These are phyloP conservation scores for Parus major DNA, from an alignment of 2,113 vertebrate species.

Conservation along the genomic window DNA sequence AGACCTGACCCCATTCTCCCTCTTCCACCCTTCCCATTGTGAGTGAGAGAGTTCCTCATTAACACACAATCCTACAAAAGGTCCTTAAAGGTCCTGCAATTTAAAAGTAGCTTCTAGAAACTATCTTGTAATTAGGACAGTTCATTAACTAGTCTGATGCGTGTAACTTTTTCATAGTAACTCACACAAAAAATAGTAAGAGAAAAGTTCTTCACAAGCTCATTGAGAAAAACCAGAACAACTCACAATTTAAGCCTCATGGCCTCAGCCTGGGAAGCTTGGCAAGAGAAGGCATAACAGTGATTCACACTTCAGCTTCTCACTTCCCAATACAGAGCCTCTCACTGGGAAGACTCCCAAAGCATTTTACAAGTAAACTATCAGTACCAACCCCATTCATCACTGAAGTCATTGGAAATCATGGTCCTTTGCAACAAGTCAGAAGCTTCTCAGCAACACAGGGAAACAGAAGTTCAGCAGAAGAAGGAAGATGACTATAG, in stretches of 20 bases:
- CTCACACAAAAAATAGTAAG: not conserved
- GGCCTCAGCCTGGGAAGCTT: not conserved
- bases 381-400: not conserved
- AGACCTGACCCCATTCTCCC: not conserved
- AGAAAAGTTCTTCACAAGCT: not conserved
- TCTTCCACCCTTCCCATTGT: not conserved
- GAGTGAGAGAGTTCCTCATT: constrained; percentile 24
- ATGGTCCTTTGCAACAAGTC: rapidly evolving
- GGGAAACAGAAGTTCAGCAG: not conserved
- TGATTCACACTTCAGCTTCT: constrained; percentile 19
- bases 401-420: not conserved
- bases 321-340: not conserved
- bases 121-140: not conserved
- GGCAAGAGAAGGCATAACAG: not conserved
- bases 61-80: not conserved
- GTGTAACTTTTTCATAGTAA: not conserved
- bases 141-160: not conserved
- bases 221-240: not conserved
- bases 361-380: not conserved
- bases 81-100: not conserved
- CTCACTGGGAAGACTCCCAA: not conserved
- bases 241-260: not conserved
- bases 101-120: constrained; percentile 1
- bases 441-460: not conserved
- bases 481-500: not conserved